Base-by-base conservation (phyloP, 1,140 invertebrate genomes). In the Paralvinella palmiformis region DNA sequence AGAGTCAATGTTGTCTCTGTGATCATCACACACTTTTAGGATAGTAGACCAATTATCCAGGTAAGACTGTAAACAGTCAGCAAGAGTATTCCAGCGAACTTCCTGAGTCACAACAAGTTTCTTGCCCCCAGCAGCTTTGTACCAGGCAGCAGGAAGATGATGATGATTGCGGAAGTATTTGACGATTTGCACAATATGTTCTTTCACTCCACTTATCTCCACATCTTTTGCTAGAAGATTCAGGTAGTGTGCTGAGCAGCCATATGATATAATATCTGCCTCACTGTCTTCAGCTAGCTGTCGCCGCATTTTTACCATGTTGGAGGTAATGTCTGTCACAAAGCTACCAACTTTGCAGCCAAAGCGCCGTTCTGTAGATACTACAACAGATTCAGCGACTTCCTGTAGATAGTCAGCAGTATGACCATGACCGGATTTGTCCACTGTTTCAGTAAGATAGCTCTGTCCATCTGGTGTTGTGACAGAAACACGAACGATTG, bases 201-300 rank as follows among this genome's bases (percentile, higher is more conserved):
- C 45, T 48, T 48, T 48, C 45, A 48, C 45, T 3, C 45, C 45
- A 48, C 22, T 27, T 29, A 52, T 29, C 31, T 52, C 48, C 1
- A 52, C 48, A 52, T 52, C 3, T 52, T 52, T 52, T 52, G 48
- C 48, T 1, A 52, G 45, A 10, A 52, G 31, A 29, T 52, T 52
- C 48, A 52, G 7, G 48, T 52, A 52, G 31, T 52, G 48, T 27
- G 48, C 48, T 29, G n/a, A 52, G n/a, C 48, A 52, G 24, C 48
- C 48, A 22, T 52, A 52, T 2, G 48, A 52, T 15, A 52, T 29
- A 10, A 52, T 50, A 24, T 50, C 45, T 22, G 45, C 24, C 48
- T 52, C 48, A 52, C 10, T 52, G 10, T 52, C 48, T 27, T 52
- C 48, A 52, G 48, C 48, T 13, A n/a, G n/a, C 3, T 52, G 7